Base-by-base conservation (phyloP, 2,113 vertebrate genomes). In the Indicator maculatus region DNA sequence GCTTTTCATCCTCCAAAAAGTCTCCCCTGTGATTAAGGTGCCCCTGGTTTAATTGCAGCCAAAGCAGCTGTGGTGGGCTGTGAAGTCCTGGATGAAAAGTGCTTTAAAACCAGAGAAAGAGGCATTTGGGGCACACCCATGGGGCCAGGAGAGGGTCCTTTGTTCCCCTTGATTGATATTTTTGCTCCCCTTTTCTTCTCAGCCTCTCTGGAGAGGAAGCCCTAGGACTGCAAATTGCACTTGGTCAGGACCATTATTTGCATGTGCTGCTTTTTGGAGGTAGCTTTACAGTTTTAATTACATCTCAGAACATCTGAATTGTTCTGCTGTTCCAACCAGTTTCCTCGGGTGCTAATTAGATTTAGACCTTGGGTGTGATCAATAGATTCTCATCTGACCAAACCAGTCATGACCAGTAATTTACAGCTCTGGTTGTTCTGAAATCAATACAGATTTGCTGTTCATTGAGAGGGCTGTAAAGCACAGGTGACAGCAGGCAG, bases 401-500 rank as follows among this genome's bases (percentile, higher is more conserved):
- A 92, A 95, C 88, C 83, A 64, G 95, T 93, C 95, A 85, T 84
- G 83, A 85, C 94, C 93, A 95, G 96, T 97, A 97, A 98, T 98
- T 98, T 96, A 96, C 96, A 96, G 71, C 97, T 92, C 71, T 59
- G 89, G 95, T 87, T 92, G 24, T 61, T 96, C 92, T 89, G 89
- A 96, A 97, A 98, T 98, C 98, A 96, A 97, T 98, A 96, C 44
- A 63, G 96, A 95, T 97, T 97, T 98, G 96, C 93, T 97, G 89
- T 89, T 96, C 94, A 73, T 93, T 23, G 80, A 91, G 93, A 94
- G 91, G 77, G 44, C 67, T 97, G 91, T 97, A 97, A 97, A 98
- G 95, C 85, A 95, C 5, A 72, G 75, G 71, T 90, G 96, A 93
- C 95, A 92, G 92, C 86, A 47, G 38, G 82, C 65, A 24, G 12